Base-by-base conservation (phyloP, 2,113 vertebrate species). In the Alexandromys fortis region DNA sequence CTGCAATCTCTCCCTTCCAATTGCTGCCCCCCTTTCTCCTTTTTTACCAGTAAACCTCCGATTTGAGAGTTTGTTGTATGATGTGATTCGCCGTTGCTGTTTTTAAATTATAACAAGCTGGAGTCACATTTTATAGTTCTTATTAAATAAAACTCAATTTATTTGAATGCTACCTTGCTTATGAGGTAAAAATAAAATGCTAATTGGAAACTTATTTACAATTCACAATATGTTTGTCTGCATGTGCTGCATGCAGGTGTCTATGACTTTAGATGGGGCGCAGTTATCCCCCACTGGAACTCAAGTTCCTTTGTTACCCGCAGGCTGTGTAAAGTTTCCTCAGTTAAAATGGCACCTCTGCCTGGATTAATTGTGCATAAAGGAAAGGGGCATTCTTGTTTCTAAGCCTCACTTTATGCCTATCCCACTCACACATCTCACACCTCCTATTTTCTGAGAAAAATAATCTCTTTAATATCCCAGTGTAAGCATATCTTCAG, bases 401-500 rank as follows among this genome's bases (percentile, higher is more conserved):
- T 94, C 87, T 78, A 77, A 89, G 42, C 88, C 33, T 93, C 45
- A 70, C 65, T 88, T 95, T 72, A 93, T 76, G 67, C 47, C 22
- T 90, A 28, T 78, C 75, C 90, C 85, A 16, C 79, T 55, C 88
- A 86, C 26, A 93, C 92, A 92, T 79, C 75, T 95, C 92, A 73
- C 6, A 49, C 16, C 87, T 42, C 5, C 61, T 81, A 21, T 90
- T 90, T 94, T 72, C 72, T 33, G 63, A 92, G 87, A 77, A 94
- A 93, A 86, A 78, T 42, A 89, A 90, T 94, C 67, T 35, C 73
- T 67, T 76, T 92, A 76, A 58, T 89, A 22, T 63, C 61, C 26
- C 79, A 45, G 68, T 86, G 78, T 94, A 96, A 97, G 92, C 92
- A 65, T 78, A 82, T 90, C 89, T 45, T 92, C 90, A 94, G 78